Base-by-base conservation (phyloP, 2,888 invertebrate species). In the Thera britannica region DNA sequence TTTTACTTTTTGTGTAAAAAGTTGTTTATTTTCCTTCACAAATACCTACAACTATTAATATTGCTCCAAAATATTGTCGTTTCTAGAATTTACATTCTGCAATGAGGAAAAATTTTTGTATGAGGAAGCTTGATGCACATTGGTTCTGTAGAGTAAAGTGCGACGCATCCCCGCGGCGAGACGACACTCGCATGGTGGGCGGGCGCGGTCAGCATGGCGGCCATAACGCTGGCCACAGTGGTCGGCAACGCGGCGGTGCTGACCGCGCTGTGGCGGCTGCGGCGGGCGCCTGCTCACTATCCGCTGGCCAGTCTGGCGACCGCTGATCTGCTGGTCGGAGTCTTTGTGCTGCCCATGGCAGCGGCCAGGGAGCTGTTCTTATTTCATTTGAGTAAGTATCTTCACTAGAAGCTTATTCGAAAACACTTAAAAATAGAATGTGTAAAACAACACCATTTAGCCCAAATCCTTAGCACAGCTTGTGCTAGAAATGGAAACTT, bases 241-340 rank as follows among this genome's bases (percentile, higher is more conserved):
- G 67, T 78, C 7, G 91, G 90, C 12, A 93, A 93, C 73, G 72
- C 77, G 2, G 86, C 85, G 0, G 92, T 92, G 48, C 72, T 93
- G 72, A 61, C 77, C 0, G 92, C 89, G 0, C 70, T 93, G 46
- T 73, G 80, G 59, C 79, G 85, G 2, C 81, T 85, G n/a, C 77
- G 79, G 49, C 83, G 86, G 0, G 83, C 87, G n/a, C 95, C 96
- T 0, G 95, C 96, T 2, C 96, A 96, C 79, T 95, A 95, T 77
- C 95, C 96, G 68, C 94, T 96, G n/a, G 95, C 95, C 2, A 96
- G 96, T 73, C 83, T 96, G 69, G 96, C 96, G 0, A 89, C 94
- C 0, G 96, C 96, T 2, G 96, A 96, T 77, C 84, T 96, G 41
- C 85, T 96, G 61, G 90, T 96, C 1, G 96, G 94, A 0, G 49